Percentiles rank a stretch among this genome's conserved stretches.
Conservation (phyloP, 2,888 invertebrate species). For the Epistrophe grossulariae region DNA sequence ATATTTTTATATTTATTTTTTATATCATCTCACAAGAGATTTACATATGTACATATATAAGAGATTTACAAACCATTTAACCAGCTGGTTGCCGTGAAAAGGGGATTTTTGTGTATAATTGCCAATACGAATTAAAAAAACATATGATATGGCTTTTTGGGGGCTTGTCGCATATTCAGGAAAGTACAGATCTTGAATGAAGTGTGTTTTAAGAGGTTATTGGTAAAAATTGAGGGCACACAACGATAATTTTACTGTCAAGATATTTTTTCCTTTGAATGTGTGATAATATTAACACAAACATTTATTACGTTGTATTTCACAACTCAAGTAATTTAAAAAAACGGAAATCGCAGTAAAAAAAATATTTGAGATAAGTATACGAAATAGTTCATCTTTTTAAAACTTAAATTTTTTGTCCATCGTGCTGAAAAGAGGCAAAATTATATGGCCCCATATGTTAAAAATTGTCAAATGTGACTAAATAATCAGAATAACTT, state of each 20-base stretch:
- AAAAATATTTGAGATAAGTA: too few species aligned
- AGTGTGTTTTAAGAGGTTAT: slow-evolving; percentile 21
- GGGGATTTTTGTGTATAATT: slow-evolving; percentile 39
- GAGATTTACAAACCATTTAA: slow-evolving; percentile 17
- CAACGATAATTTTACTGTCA: not conserved
- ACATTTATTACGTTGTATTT: not conserved
- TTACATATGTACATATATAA: too few species aligned
- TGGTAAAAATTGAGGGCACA: slow-evolving; percentile 23
- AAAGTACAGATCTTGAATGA: slow-evolving; percentile 27
- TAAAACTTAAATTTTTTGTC: too few species aligned
- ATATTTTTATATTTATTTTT: not conserved
- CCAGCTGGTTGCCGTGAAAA: slow-evolving; percentile 30
- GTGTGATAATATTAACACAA: not conserved
- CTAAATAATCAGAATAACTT: too few species aligned
- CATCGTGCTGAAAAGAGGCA: too few species aligned
- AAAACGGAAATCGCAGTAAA: too few species aligned
- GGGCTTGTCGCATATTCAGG: slow-evolving; percentile 48
- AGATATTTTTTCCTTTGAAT: not conserved
- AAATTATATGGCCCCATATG: too few species aligned
- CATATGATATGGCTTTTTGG: slow-evolving; percentile 36
- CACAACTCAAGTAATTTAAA: too few species aligned
- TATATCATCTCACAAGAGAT: slow-evolving; percentile 2
- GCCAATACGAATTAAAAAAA: slow-evolving; percentile 6
- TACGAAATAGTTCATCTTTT: too few species aligned
- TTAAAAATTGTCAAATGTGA: too few species aligned